phyloP scores from a whole-genome alignment of 2,113 vertebrate species.

The Pelecanus crispus region DNA sequence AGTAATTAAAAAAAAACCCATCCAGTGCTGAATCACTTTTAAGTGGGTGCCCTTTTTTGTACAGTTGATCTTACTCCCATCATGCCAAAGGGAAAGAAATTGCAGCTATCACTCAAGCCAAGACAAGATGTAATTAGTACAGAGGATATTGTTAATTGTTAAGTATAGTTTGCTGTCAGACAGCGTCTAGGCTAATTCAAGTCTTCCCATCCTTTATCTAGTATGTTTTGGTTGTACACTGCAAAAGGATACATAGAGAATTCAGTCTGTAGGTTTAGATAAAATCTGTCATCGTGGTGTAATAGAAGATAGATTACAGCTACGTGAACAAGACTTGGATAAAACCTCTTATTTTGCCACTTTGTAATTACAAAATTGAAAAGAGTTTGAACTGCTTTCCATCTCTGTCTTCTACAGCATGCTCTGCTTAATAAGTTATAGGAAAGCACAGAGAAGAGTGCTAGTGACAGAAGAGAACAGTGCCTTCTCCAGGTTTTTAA shows the following conservation, averaged over 20 bases:
- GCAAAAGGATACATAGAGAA: not conserved
- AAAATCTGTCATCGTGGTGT: not conserved
- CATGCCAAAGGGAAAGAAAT: conserved; percentile 47
- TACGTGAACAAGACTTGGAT: not conserved
- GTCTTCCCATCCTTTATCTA: not conserved
- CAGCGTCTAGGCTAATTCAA: not conserved
- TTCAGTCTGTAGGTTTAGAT: not conserved
- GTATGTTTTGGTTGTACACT: not conserved
- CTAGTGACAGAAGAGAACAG: not conserved
- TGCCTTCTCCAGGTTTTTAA: not conserved
- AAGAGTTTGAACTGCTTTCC: not conserved
- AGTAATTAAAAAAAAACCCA: not conserved
- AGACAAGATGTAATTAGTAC: conserved; percentile 42
- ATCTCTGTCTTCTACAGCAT: not conserved
- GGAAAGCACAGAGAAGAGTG: not conserved
- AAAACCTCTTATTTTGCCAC: not conserved
- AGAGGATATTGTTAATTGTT: conserved; percentile 33
- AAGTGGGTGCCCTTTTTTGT: not conserved
- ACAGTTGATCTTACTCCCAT: not conserved
- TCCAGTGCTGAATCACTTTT: conserved; percentile 1
- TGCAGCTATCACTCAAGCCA: conserved; percentile 1
- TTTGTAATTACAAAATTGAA: not conserved
- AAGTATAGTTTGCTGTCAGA: conserved; percentile 21
- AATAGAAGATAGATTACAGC: not conserved
- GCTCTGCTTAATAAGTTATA: not conserved